A percentile compares a stretch with the other conserved stretches of the same genome.
These are phyloP conservation scores for Pomatorhinus ruficollis DNA, from an alignment of 2,113 vertebrate species.

Conservation along the genomic window DNA sequence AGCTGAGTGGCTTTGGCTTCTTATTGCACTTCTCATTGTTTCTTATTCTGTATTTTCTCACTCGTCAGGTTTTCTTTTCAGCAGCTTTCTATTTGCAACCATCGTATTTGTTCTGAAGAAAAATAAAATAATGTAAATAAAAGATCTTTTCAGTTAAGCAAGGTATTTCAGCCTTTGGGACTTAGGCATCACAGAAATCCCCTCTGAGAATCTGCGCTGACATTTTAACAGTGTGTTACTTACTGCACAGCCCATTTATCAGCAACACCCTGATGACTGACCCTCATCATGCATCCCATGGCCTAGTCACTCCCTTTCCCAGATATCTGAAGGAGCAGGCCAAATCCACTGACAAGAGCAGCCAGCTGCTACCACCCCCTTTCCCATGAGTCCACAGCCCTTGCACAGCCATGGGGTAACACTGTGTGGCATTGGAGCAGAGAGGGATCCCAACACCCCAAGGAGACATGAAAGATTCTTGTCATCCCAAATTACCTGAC, in stretches of 20 bases:
- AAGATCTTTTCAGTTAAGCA: background rate
- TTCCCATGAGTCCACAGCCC: background rate
- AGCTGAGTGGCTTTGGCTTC: slow-evolving; percentile 1
- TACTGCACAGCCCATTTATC: background rate
- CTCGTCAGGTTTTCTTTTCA: background rate
- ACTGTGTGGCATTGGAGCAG: fast-evolving
- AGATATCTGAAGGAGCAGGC: background rate
- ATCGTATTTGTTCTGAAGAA: background rate
- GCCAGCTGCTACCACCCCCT: background rate
- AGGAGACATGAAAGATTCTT: background rate
- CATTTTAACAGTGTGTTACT: background rate
- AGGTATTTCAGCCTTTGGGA: background rate
- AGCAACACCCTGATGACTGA: background rate
- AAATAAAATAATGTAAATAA: background rate
- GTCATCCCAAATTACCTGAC: background rate
- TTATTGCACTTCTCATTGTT: background rate
- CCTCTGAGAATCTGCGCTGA: background rate
- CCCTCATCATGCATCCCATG: background rate
- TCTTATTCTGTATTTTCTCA: background rate
- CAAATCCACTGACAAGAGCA: background rate
- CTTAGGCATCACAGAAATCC: background rate
- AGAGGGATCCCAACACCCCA: background rate
- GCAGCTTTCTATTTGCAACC: background rate
- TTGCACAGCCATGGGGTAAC: fast-evolving
- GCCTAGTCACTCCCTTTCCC: background rate